Evolutionary conservation across 2,113 vertebrate genomes (phyloP), one percentile per base, ranked within the genome.

Genomic region (Dasyprocta punctata): DNA sequence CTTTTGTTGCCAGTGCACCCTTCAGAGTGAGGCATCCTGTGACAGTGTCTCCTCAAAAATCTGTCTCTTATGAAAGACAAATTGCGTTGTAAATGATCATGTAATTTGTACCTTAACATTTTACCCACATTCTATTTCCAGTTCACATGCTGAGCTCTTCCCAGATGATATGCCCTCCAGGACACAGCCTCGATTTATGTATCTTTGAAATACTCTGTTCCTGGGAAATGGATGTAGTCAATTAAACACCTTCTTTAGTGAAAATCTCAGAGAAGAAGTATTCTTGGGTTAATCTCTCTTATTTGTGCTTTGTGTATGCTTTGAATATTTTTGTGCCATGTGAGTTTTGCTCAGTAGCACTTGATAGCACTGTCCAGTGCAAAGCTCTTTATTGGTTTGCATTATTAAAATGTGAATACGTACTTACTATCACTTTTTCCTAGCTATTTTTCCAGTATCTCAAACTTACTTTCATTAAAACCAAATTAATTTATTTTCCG

Each of bases 161-260:
- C 20, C 16, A 47, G 67, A 56, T 22, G 33, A 3, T 24, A 36
- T 81, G 19, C 4, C 19, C 54, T 60, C 58, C 67, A 87, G 6
- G 20, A 36, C 52, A 78, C 26, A 86, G 33, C 9, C 26, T 93
- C 47, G 56, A 2, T 4, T 84, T 94, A 73, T 11, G 73, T 86
- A 73, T 3, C 6, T 7, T 54, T 44, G 3, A 19, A 41, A 86
- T 49, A 75, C 52, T 84, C 17, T 73, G 7, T 58, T 20, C 11
- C 13, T 83, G 33, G 41, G 20, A 24, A 52, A 54, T 36, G 54
- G 90, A 86, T 60, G 24, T 8, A 3, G 49, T 36, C 77, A 49
- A 85, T 33, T n/a, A 89, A 87, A 96, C 38, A 30, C 12, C 30
- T 75, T 89, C 52, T 78, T 92, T n/a, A n/a, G 36, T 95, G 41